phyloP scores from a whole-genome alignment of 1,140 invertebrate species.

The Pinna nobilis region DNA sequence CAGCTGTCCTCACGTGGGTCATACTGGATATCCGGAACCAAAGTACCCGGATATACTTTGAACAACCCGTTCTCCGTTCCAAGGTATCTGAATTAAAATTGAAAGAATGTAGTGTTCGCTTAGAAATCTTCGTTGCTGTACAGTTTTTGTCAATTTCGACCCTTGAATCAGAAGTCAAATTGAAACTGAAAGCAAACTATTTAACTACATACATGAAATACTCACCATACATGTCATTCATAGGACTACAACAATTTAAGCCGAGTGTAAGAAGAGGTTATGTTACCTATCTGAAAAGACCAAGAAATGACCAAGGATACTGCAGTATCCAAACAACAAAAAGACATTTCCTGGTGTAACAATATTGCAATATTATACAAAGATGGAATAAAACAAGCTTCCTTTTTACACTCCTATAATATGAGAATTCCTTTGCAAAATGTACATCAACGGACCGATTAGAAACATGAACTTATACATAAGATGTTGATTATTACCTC shows the following conservation, averaged over 20 bases:
- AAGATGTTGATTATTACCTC: not conserved
- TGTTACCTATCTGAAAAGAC: no score
- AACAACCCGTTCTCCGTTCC: conserved; percentile 44
- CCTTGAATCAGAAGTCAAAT: not conserved
- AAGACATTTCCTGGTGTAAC: no score
- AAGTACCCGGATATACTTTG: conserved; percentile 35
- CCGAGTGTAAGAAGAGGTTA: no score
- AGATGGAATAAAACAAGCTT: no score
- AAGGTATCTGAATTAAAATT: conserved; percentile 29
- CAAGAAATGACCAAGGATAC: no score
- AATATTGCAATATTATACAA: no score
- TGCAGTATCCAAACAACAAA: no score
- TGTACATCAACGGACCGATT: no score
- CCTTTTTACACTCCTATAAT: no score
- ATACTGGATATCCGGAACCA: conserved; percentile 29
- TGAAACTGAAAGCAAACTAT: not conserved
- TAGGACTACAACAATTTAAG: no score
- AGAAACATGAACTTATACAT: no score
- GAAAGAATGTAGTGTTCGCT: not conserved
- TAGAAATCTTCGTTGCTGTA: not conserved
- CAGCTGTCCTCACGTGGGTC: conserved; percentile 39
- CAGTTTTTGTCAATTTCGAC: not conserved
- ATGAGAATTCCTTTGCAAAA: no score
- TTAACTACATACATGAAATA: not conserved
- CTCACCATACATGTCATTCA: not conserved